Evolutionary conservation across 2,797 vertebrate genomes (phyloP), one percentile per base, ranked within the genome.

Genomic region (Acrocephalus scirpaceus): DNA sequence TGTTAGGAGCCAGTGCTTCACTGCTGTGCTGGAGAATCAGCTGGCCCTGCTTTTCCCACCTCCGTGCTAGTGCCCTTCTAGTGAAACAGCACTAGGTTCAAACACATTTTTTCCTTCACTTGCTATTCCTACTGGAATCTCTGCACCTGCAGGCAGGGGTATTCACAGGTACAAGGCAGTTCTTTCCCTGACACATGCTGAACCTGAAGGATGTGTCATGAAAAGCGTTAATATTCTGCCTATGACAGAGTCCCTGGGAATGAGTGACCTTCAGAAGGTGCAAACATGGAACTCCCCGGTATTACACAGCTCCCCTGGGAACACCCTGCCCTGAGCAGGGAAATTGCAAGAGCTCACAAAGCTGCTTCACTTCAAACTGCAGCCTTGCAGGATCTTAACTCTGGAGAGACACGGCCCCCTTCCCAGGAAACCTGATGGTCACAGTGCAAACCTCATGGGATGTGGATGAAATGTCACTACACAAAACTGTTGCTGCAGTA

Each of bases 221-320:
- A 81, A 72, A 86, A 72, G 27, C 0, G 0, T 81, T 80, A 54
- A 50, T 22, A 48, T 85, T 71, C 74, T 38, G 38, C 45, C 70
- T 34, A 5, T 50, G 74, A 36, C 51, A 60, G 56, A 36, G 45
- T 84, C 44, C 27, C 70, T 48, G 47, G 48, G 9, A 82, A 56
- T 66, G 92, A 85, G 58, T 66, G 92, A 94, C 92, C 92, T 93
- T 89, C 67, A 44, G 53, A 60, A 93, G 74, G 74, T 51, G 71
- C 67, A 60, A 83, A 69, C 67, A 5, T 77, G 83, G 13, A 93
- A 79, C 78, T 81, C 44, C 4, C 64, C 74, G 71, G 53, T 95
- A 84, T 79, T 92, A 93, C 60, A 82, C 1, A 0, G 38, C 40
- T 94, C 94, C 38, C 86, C 13, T 0, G 60, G 53, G 93, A 86